Conservation (phyloP, 2,797 vertebrate species). For the Halcyon leucocephala region DNA sequence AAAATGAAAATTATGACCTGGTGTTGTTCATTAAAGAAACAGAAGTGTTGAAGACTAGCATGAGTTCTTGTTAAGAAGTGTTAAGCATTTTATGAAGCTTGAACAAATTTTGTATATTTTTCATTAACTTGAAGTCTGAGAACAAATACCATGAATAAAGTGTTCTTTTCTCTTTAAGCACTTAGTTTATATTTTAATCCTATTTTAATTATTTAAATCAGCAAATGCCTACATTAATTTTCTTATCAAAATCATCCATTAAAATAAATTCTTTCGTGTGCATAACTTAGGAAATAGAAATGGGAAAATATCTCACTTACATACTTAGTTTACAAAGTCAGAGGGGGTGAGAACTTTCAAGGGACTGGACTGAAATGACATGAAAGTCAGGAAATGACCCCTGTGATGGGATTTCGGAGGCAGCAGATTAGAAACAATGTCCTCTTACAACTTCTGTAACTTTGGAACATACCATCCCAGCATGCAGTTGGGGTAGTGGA, state of each 20-base stretch:
- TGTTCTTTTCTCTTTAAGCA: neutral
- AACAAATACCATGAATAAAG: neutral
- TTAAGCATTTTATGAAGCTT: neutral
- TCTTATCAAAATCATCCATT: conserved; percentile 18
- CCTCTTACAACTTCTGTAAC: conserved; percentile 83
- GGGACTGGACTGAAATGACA: conserved; percentile 73
- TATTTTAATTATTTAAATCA: neutral
- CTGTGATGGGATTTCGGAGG: conserved; percentile 75
- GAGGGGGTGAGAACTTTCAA: conserved; percentile 58
- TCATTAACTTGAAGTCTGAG: neutral
- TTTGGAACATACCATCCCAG: conserved; percentile 82
- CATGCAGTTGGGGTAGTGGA: conserved; percentile 41
- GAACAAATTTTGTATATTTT: neutral
- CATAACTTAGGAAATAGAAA: neutral
- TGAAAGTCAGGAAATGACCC: conserved; percentile 89
- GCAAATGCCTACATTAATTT: neutral
- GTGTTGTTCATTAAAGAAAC: neutral
- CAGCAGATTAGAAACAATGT: conserved; percentile 83
- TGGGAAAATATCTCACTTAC: conserved; percentile 32
- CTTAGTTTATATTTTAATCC: neutral
- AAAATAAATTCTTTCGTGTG: conserved; percentile 17
- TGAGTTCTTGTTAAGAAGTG: neutral
- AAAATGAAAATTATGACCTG: neutral
- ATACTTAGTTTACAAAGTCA: conserved; percentile 29
- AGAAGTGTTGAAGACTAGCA: neutral